Evolutionary conservation across 2,888 invertebrate genomes (phyloP).

Genomic region (Agrotis puta): DNA sequence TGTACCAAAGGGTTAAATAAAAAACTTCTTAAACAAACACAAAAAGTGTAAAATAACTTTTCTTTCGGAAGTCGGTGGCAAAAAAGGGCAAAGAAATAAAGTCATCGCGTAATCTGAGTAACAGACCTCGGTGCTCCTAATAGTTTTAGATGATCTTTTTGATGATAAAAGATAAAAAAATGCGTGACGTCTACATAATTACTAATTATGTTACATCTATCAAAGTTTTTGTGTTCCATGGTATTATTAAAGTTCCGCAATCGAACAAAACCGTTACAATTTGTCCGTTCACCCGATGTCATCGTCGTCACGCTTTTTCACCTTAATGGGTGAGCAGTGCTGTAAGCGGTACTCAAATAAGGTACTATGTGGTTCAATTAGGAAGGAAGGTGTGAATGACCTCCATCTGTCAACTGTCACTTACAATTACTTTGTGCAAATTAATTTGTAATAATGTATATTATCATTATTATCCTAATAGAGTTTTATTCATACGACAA

Average conservation of each 20-base stretch:
- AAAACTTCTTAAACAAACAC: background rate
- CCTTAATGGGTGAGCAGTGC: slow-evolving; percentile 55
- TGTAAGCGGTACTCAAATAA: slow-evolving; percentile 42
- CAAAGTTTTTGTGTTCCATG: slow-evolving; percentile 39
- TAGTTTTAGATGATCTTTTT: slow-evolving; percentile 5
- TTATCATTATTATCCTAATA: too few relatives aligned
- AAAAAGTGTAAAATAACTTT: too few relatives aligned
- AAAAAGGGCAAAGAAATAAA: too few relatives aligned
- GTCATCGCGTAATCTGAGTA: too few relatives aligned
- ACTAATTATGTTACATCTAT: slow-evolving; percentile 30
- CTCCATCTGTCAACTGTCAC: too few relatives aligned
- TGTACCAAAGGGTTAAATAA: too few relatives aligned
- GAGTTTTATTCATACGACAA: too few relatives aligned
- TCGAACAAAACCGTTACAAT: slow-evolving; percentile 58
- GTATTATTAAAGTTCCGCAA: slow-evolving; percentile 55
- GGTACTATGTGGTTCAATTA: background rate
- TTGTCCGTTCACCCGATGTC: slow-evolving; percentile 61
- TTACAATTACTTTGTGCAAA: too few relatives aligned
- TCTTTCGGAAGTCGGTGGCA: too few relatives aligned
- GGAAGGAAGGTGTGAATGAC: too few relatives aligned
- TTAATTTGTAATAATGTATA: too few relatives aligned
- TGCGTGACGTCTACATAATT: slow-evolving; percentile 9
- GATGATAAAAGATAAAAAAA: slow-evolving; percentile 1
- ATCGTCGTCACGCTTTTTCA: slow-evolving; percentile 63
- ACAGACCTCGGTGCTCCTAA: background rate